Evolutionary conservation across 2,113 vertebrate genomes (phyloP), one percentile per base, ranked within the genome.

Genomic region (Bettongia penicillata): DNA sequence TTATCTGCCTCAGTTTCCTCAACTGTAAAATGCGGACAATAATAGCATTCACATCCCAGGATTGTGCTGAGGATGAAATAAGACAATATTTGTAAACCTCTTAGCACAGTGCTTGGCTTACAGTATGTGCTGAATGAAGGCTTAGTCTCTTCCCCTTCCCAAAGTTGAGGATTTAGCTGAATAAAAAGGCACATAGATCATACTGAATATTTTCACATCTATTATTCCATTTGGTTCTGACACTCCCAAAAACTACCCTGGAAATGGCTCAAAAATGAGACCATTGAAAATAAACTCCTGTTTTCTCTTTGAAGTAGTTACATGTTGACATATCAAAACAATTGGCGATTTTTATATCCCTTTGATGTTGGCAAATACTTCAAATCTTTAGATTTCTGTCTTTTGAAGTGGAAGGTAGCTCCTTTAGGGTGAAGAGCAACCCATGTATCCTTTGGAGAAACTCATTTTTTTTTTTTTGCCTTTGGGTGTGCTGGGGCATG

Each of bases 301-400:
- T 95, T 95, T 95, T 93, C 22, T 89, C 0, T 0, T 57, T 84
- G 94, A 53, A 93, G 47, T 24, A 12, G 26, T 31, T 47, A 0
- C 4, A 0, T 4, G 4, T 10, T 50, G 77, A n/a, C 16, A 3
- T 0, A 48, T 4, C 25, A 26, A 12, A 89, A 91, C 7, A 25
- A 0, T 37, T 91, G 0, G 25, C 0, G 0, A 47, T 0, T 0
- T 0, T n/a, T 53, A 31, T 1, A 1, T 61, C 47, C 14, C n/a
- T 51, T 92, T 28, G 77, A 95, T 43, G 50, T 84, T 8, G 51
- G 55, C 90, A 92, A 89, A 57, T 12, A 2, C 2, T 19, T 25
- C 55, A 84, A 52, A 53, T 23, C 16, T 37, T 84, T 12, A 0
- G 51, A 23, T 0, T n/a, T 14, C 11, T 84, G n/a, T 10, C 28